Conservation (phyloP, 1,140 invertebrate species). For the Popillia japonica region DNA sequence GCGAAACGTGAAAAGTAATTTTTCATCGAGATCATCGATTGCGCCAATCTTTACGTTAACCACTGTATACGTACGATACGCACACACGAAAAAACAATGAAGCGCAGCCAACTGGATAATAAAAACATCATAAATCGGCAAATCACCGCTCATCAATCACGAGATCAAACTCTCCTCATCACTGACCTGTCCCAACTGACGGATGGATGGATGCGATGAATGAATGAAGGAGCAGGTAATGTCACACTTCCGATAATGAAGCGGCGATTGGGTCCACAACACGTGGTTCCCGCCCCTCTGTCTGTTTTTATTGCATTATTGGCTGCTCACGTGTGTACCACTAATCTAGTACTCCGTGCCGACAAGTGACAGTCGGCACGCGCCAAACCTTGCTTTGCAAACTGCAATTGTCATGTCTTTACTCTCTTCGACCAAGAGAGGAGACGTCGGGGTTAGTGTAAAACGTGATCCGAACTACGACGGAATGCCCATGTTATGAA, state of each 20-base stretch:
- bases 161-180: conserved; percentile 41
- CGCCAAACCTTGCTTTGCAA: conserved; percentile 41
- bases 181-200: conserved; percentile 45
- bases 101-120: conserved; percentile 44
- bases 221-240: conserved; percentile 47
- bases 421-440: conserved; percentile 35
- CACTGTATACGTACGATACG: conserved; percentile 12
- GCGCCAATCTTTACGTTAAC: background rate
- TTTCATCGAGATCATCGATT: background rate
- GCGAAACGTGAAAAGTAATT: background rate
- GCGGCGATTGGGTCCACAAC: conserved; percentile 47
- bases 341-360: conserved; percentile 48
- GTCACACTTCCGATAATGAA: conserved; percentile 53
- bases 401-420: conserved; percentile 47
- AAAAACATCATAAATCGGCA: conserved; percentile 48
- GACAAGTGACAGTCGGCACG: conserved; percentile 51
- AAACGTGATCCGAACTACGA: conserved; percentile 32
- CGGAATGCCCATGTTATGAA: conserved; percentile 36
- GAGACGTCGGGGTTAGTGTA: conserved; percentile 30
- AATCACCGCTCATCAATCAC: conserved; percentile 48
- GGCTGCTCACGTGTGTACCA: conserved; percentile 49
- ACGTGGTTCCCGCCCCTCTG: conserved; percentile 51
- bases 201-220: conserved; percentile 34
- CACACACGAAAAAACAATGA: conserved; percentile 37
- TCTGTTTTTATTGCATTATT: conserved; percentile 54